These are phyloP conservation scores for Agrilus planipennis DNA, from an alignment of 1,140 invertebrate species.

Conservation along the genomic window DNA sequence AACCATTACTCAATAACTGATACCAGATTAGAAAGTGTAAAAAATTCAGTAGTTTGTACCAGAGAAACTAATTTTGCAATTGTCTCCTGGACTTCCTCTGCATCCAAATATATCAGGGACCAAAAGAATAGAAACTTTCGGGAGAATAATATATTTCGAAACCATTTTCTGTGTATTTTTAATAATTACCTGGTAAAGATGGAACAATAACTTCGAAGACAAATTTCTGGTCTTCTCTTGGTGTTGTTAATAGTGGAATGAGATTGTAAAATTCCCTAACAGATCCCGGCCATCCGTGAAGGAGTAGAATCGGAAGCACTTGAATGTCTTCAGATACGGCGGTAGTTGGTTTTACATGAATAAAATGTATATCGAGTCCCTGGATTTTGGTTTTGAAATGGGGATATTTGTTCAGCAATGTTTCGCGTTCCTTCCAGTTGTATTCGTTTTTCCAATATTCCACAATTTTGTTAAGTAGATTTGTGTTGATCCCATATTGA, in stretches of 20 bases:
- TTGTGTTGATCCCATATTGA: constrained; percentile 64
- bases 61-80: no score
- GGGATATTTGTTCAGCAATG: constrained; percentile 53
- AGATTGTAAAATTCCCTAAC: constrained; percentile 77
- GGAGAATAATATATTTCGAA: no score
- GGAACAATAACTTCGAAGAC: constrained; percentile 60
- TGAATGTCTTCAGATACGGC: no score
- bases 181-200: constrained; percentile 43
- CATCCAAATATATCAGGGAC: no score
- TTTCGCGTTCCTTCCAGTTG: constrained; percentile 58
- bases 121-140: no score
- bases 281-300: constrained; percentile 89
- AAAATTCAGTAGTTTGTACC: no score
- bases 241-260: constrained; percentile 55
- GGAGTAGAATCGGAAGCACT: constrained; percentile 58
- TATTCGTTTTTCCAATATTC: constrained; percentile 67
- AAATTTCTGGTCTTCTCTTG: constrained; percentile 44
- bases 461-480: constrained; percentile 54
- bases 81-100: no score
- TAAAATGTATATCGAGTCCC: constrained; percentile 63
- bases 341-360: no score
- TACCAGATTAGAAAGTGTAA: no score
- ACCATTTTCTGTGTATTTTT: no score
- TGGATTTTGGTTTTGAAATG: constrained; percentile 63
- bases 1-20: no score